phyloP scores from a whole-genome alignment of 2,797 vertebrate species.

The Acanthiza pusilla region DNA sequence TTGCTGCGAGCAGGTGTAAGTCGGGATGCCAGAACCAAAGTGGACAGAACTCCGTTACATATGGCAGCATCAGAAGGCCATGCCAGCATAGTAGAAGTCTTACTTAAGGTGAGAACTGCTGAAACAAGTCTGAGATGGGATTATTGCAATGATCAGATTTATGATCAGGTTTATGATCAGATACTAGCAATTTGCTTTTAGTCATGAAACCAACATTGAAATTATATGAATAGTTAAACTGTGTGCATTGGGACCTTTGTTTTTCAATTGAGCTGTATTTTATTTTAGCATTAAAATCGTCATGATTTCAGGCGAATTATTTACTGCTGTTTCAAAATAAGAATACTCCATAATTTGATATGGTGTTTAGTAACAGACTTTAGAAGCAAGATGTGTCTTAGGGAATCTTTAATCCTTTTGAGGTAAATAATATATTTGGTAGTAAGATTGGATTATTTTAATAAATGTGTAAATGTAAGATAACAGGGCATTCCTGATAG shows the following conservation, averaged over 20 bases:
- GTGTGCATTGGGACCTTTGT: not conserved
- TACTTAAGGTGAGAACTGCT: conserved; percentile 78
- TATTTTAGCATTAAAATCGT: not conserved
- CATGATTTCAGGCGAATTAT: not conserved
- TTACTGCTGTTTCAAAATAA: not conserved
- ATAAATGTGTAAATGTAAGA: not conserved
- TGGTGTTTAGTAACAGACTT: not conserved
- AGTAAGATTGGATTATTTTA: not conserved
- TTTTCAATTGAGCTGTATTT: not conserved
- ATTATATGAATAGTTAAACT: not conserved
- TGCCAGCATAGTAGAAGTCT: conserved; percentile 84
- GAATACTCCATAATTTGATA: not conserved
- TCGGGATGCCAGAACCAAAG: conserved; percentile 87
- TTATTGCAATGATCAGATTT: not conserved
- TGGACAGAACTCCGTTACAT: conserved; percentile 85
- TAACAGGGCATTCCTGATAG: not conserved
- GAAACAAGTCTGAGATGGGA: not conserved
- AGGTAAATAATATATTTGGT: not conserved
- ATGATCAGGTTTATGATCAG: not conserved
- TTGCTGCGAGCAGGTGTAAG: conserved; percentile 86
- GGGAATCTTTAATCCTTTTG: not conserved
- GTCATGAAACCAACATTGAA: not conserved
- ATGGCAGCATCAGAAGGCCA: conserved; percentile 89
- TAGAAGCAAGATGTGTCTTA: not conserved
- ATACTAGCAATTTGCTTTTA: not conserved